Evolutionary conservation across 2,797 vertebrate species (phyloP).

Genomic region (Sitta carolinensis): DNA sequence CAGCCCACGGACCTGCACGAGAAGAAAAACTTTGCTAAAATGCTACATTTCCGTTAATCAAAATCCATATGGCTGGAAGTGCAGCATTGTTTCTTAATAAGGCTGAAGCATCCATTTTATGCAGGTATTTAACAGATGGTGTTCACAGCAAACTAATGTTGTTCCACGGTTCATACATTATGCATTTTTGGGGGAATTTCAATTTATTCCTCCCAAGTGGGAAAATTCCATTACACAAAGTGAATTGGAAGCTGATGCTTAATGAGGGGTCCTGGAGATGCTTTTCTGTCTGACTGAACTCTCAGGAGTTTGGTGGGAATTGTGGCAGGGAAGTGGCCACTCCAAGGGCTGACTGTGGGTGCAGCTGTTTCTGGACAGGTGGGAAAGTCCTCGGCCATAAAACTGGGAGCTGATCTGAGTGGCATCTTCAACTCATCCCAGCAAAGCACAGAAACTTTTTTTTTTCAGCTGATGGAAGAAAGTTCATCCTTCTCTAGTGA

Average conservation of each 20-base stretch:
- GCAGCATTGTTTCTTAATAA: slow-evolving; percentile 38
- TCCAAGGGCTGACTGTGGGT: not conserved
- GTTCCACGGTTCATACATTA: slow-evolving; percentile 63
- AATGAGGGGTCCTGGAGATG: not conserved
- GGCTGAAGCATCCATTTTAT: slow-evolving; percentile 57
- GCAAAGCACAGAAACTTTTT: not conserved
- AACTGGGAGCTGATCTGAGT: accelerated
- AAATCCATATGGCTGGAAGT: slow-evolving; percentile 31
- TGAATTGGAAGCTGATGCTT: not conserved
- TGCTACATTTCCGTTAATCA: slow-evolving; percentile 33
- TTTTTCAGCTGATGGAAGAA: not conserved
- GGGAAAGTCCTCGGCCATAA: not conserved
- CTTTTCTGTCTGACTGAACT: not conserved
- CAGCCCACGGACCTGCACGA: not conserved
- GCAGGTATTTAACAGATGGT: slow-evolving; percentile 75
- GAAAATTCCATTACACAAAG: slow-evolving; percentile 46
- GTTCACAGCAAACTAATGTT: slow-evolving; percentile 12
- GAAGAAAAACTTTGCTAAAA: slow-evolving; percentile 4
- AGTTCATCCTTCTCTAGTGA: not conserved
- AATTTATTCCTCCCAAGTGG: slow-evolving; percentile 49
- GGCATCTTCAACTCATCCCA: not conserved
- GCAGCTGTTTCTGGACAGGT: not conserved
- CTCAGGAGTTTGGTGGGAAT: not conserved
- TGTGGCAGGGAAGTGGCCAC: not conserved
- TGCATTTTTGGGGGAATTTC: slow-evolving; percentile 39